Evolutionary conservation across 2,113 vertebrate species (phyloP).

Genomic region (Micronisus gabar): DNA sequence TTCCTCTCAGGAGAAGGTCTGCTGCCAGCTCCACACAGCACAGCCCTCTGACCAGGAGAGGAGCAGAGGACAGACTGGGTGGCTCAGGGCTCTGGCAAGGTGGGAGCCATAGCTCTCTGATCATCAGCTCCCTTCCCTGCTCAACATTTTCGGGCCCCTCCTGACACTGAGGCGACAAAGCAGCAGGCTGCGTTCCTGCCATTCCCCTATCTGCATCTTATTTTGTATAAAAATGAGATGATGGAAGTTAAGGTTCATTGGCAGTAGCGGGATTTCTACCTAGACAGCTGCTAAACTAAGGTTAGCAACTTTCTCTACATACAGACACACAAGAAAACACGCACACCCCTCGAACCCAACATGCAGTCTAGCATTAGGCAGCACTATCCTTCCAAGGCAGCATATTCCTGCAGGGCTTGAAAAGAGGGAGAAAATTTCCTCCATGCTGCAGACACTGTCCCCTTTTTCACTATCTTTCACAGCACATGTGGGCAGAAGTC

Average conservation of each 20-base stretch:
- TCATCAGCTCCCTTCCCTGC: not conserved
- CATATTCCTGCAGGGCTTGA: not conserved
- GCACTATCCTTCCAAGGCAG: not conserved
- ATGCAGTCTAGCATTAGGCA: not conserved
- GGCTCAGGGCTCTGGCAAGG: not conserved
- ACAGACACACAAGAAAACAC: rapidly evolving
- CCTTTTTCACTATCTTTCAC: not conserved
- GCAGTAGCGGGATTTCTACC: not conserved
- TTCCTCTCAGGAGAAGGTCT: not conserved
- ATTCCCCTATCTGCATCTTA: not conserved
- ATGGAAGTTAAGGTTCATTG: not conserved
- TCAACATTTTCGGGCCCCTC: not conserved
- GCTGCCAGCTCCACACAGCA: not conserved
- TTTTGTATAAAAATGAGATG: not conserved
- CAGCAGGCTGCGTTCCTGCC: not conserved
- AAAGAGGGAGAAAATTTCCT: not conserved
- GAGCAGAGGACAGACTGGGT: not conserved
- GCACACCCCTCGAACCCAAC: not conserved
- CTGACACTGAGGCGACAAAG: not conserved
- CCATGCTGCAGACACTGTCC: not conserved
- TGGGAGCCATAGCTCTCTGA: not conserved
- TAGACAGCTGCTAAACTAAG: not conserved
- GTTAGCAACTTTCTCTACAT: not conserved
- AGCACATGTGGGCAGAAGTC: not conserved
- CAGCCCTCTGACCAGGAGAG: not conserved